Evolutionary conservation across 2,888 invertebrate genomes (phyloP), one percentile per base, ranked within the genome.

Genomic region (Nezara viridula): DNA sequence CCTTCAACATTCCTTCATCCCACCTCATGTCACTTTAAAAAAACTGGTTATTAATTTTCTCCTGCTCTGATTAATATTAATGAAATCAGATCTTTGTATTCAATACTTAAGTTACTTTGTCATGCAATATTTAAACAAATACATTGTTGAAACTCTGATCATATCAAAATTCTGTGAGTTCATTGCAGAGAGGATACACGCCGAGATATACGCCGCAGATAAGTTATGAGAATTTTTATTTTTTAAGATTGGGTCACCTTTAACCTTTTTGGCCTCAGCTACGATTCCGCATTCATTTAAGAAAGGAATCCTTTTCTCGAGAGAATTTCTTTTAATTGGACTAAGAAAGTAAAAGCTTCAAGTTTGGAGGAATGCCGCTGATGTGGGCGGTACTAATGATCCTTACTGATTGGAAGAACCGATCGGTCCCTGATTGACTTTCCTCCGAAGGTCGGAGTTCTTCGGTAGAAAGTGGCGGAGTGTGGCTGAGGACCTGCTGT

Each of bases 361-460:
- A 14, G 14, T 27, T 60, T 16, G 27, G 60, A 60, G 16, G 27
- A 27, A 27, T 60, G 27, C n/a, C 55, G n/a, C 12, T 14, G 60
- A 12, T 60, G 60, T 27, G 60, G 60, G 60, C 60, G 60, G 27
- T 27, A 60, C 60, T 60, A 60, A 60, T 60, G 60, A 60, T 60
- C 60, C 60, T 60, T 60, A 60, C 60, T 60, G 60, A 60, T 60
- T 60, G 60, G 27, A 60, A 60, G 60, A 27, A 60, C 77, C 24
- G 37, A 37, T 77, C 77, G 24, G 40, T 37, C 27, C 37, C 24
- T 77, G 77, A 77, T 77, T 77, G 77, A 77, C 77, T 77, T 77
- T 77, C 40, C 77, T 77, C 77, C 77, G 24, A 40, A 40, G 77
- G 40, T 77, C 77, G 77, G 77, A 77, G 77, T 77, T 77, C 77